Base-by-base conservation (phyloP, 1,140 invertebrate genomes). In the Macrobrachium rosenbergii region DNA sequence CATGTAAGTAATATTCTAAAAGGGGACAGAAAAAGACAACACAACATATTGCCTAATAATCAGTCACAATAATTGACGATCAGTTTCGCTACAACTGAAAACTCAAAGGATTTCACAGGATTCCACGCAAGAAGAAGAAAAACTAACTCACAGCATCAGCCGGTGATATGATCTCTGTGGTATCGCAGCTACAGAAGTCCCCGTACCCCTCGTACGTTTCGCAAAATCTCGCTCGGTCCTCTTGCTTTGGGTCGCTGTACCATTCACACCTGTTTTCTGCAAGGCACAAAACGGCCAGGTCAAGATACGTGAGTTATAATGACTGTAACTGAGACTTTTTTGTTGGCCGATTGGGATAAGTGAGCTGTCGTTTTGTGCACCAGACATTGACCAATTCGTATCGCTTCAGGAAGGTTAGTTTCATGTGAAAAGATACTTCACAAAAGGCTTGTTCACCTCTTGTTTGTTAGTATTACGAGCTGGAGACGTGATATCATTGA, bases 151-250 rank as follows among this genome's bases (percentile, higher is more conserved):
- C 82, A 21, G 80, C 82, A 16, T n/a, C 11, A 5, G 12, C 23
- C 10, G 85, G 85, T 5, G 85, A 76, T 16, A 88, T 7, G 6
- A 60, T 17, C 21, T 37, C 2, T 8, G 28, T 45, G 63, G 52
- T 19, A 10, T 23, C 43, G 37, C 87, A 88, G 62, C 52, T 37
- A 28, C 87, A 88, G 23, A 75, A 81, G 43, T 59, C 80, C 19
- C 87, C 82, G 16, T 84, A 88, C 5, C 87, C 87, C 76, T 88
- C 87, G 76, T 88, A 83, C 0, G 58, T 59, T n/a, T 84, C 62
- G 23, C 87, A 88, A 64, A 88, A 88, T 58, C 12, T 52, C 6
- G 76, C 62, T 43, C 76, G 21, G 14, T 21, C n/a, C 12, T 52
- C 28, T 6, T 21, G 21, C 52, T 72, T 19, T 21, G 63, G 52